Conservation (phyloP, 2,888 invertebrate species). For the Dione juno region DNA sequence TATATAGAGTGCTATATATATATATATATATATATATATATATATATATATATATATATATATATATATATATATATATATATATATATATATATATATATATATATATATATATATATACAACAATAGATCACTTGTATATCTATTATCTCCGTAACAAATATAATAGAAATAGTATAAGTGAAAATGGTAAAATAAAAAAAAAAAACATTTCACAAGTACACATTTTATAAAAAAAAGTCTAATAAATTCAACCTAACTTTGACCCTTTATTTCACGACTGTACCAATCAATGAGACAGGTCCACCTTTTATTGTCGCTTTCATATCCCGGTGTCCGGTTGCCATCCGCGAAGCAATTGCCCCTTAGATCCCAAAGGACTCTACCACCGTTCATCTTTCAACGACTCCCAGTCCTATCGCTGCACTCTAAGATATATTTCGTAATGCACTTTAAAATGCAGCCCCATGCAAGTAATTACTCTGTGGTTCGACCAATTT, state of each 20-base stretch:
- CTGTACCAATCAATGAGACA: slow-evolving; percentile 76
- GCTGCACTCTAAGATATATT: background rate
- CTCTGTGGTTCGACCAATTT: slow-evolving; percentile 54
- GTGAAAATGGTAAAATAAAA: too few species aligned
- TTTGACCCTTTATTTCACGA: slow-evolving; percentile 39
- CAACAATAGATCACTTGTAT: too few species aligned
- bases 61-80: too few species aligned
- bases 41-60: too few species aligned
- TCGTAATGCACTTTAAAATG: slow-evolving; percentile 22
- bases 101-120: too few species aligned
- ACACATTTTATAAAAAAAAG: too few species aligned
- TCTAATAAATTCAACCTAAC: background rate
- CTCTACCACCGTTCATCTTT: slow-evolving; percentile 35
- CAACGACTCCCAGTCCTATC: slow-evolving; percentile 32
- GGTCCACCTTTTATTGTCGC: slow-evolving; percentile 82
- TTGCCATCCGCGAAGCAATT: slow-evolving; percentile 77
- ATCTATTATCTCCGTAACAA: too few species aligned
- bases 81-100: too few species aligned
- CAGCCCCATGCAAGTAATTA: slow-evolving; percentile 50
- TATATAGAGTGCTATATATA: too few species aligned
- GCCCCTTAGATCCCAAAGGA: slow-evolving; percentile 53
- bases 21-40: too few species aligned
- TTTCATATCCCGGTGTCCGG: slow-evolving; percentile 81
- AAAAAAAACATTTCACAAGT: too few species aligned
- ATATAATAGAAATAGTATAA: too few species aligned